A percentile compares a stretch with the other conserved stretches of the same genome.
Conservation (phyloP, 2,797 vertebrate species). For the Amphiprion clarkii region DNA sequence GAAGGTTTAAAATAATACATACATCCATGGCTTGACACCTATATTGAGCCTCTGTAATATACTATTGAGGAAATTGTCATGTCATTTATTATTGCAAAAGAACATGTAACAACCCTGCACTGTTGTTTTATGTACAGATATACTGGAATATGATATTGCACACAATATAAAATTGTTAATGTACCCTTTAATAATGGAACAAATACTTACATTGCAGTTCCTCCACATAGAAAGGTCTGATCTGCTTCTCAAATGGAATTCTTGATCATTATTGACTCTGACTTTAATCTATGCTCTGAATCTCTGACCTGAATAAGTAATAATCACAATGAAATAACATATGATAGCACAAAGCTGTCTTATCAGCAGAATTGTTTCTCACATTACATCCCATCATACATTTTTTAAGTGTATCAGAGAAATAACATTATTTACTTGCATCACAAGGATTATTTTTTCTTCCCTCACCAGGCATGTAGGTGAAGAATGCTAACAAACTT, state of each 20-base stretch:
- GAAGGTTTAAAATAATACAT: conserved; percentile 47
- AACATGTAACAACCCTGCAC: background rate
- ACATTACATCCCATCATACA: background rate
- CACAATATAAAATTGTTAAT: conserved; percentile 12
- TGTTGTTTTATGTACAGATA: conserved; percentile 5
- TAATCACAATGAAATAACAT: conserved; percentile 9
- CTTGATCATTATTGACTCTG: conserved; percentile 14
- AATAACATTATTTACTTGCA: background rate
- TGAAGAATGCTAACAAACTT: background rate
- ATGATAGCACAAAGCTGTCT: background rate
- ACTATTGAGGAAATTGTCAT: conserved; percentile 24
- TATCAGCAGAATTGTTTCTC: conserved; percentile 7
- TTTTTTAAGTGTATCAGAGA: background rate
- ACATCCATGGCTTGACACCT: conserved; percentile 30
- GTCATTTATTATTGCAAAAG: conserved; percentile 5
- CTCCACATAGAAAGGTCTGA: background rate
- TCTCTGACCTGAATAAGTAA: conserved; percentile 12
- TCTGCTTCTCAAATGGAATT: background rate
- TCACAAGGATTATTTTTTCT: background rate
- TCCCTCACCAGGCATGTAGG: background rate
- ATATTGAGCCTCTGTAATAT: conserved; percentile 33
- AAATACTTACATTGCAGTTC: conserved; percentile 1
- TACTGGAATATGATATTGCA: background rate
- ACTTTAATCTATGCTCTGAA: background rate
- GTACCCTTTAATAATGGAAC: background rate